Base-by-base conservation (phyloP, 2,113 vertebrate species). In the Oreochromis spilurus region DNA sequence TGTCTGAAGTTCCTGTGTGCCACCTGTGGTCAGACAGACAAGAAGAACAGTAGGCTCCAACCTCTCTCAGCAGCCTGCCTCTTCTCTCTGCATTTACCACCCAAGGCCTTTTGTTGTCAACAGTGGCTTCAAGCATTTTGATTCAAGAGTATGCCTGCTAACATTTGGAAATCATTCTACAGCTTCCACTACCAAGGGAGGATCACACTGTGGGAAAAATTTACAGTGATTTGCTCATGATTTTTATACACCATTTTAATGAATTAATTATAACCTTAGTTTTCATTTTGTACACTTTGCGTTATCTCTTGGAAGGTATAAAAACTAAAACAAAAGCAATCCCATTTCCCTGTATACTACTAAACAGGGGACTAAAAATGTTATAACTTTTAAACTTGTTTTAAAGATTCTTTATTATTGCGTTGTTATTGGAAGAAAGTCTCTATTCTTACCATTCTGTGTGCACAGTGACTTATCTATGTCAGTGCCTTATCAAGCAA, bases 401-500 rank as follows among this genome's bases (percentile, higher is more conserved):
- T 79, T 84, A 78, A 48, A 19, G 36, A 2, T 75, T 80, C 84
- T 82, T 92, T 83, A 60, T 82, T 60, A 45, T 54, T 55, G 43
- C 4, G 4, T 79, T 50, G 45, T 72, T 87, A 24, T 60, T 83
- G 13, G 31, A 80, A 91, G 53, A 83, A 84, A 70, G 14, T 54
- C 38, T 81, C 36, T 81, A 10, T 86, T 84, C 60, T 81, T 65
- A 54, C 21, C 16, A 34, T 88, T 91, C 45, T 89, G 16, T 89
- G 80, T 88, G 72, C 81, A 83, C 82, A 92, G 85, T 85, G 81
- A 83, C 85, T 93, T 90, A 88, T 94, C 84, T 93, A 89, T 94
- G 92, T 95, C 94, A 95, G 96, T 97, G 96, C 96, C 96, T 97
- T 97, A 96, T 94, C 85, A 89, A 93, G 83, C 58, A 40, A 94